Base-by-base conservation (phyloP, 2,888 invertebrate genomes). In the Cryptus viduatorius region DNA sequence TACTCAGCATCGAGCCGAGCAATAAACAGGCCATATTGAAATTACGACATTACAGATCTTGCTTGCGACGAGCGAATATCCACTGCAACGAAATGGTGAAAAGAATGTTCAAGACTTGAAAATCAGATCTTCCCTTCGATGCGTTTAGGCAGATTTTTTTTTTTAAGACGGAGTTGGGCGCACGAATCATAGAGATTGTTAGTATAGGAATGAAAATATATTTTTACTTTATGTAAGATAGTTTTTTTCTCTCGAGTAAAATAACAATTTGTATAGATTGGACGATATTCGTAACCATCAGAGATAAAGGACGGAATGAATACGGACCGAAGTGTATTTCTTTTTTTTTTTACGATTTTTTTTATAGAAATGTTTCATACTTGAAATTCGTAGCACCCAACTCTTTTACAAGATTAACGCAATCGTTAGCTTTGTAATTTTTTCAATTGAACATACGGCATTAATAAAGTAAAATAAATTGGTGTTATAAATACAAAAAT, bases 11-110 rank as follows among this genome's bases (percentile, higher is more conserved):
- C 65, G 96, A 97, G 87, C 96, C 97, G 0, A 95, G 95, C 53
- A 96, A 97, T 90, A 95, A 95, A 83, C 95, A 96, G 3, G 95
- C 95, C 0, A 94, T 94, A 77, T 94, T 95, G 48, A 96, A 96
- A 89, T 95, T 96, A 0, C 94, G 94, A 29, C 92, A 95, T 59
- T 94, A 96, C 14, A 95, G 94, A 83, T 94, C 94, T 0, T 95
- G 95, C 87, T 94, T 96, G 87, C 95, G 95, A 83, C 94, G 94
- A 84, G 95, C 96, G 7, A 95, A 96, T 88, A 94, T 95, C 86
- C 95, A 95, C 73, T 96, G 95, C 88, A 94, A 94, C 14, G 93
- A 93, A 87, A 95, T 95, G 78, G 95, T 96, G 82, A 95, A 95
- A 90, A 96, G 94, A 94, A 96, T 94, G 93, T 93, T 89, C 90